phyloP scores from a whole-genome alignment of 2,113 vertebrate species.

The Menidia beryllina region DNA sequence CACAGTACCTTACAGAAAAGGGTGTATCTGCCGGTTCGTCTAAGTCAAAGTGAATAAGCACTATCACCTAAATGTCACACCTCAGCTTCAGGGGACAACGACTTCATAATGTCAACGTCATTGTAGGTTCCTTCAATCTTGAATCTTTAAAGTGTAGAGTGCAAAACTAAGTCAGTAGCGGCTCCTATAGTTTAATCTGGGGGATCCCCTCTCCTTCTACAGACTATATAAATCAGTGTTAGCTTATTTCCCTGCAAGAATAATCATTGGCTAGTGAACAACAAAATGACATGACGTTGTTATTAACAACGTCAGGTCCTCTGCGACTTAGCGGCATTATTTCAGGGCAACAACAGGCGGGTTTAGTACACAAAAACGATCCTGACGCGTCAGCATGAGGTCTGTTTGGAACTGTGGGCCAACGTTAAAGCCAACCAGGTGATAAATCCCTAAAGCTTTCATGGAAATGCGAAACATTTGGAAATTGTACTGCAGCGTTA shows the following conservation, averaged over 20 bases:
- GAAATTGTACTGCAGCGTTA: background rate
- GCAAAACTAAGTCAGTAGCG: slow-evolving; percentile 68
- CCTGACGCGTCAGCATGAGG: background rate
- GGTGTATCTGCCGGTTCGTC: background rate
- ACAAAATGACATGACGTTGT: slow-evolving; percentile 22
- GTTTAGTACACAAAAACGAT: background rate
- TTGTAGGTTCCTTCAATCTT: slow-evolving; percentile 31
- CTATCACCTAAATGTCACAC: background rate
- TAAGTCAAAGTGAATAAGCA: background rate
- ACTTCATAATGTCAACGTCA: slow-evolving; percentile 16
- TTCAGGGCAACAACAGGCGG: background rate
- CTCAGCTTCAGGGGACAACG: slow-evolving; percentile 3
- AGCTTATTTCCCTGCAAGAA: slow-evolving; percentile 56
- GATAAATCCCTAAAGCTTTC: too few relatives aligned
- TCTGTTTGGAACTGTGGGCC: background rate
- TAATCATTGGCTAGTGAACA: slow-evolving; percentile 47
- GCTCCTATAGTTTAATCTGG: slow-evolving; percentile 50
- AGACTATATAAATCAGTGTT: slow-evolving; percentile 32
- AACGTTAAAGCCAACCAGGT: too few relatives aligned
- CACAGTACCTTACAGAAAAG: background rate
- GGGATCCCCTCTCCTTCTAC: slow-evolving; percentile 17
- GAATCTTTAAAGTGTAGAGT: slow-evolving; percentile 80
- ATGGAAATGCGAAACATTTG: background rate
- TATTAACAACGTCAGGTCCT: background rate
- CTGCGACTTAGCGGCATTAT: background rate